Evolutionary conservation across 2,888 invertebrate genomes (phyloP).

Genomic region (Limnephilus marmoratus): DNA sequence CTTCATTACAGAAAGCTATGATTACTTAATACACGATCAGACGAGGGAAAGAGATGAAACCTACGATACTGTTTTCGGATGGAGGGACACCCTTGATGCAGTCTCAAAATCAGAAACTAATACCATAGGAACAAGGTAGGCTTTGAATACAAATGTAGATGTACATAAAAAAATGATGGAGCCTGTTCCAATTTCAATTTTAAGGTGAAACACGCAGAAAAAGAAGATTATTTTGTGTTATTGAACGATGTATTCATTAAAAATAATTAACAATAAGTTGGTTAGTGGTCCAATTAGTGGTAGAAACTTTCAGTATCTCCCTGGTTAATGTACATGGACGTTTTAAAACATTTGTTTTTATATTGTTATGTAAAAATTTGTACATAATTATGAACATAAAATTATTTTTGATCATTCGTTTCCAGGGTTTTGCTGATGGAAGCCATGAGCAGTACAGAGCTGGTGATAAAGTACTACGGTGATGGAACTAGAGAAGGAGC

Average conservation of each 20-base stretch:
- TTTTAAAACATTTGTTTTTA: no score
- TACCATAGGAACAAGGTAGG: neutral
- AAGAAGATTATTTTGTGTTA: no score
- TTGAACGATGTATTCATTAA: no score
- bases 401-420: neutral
- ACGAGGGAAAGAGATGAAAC: conserved; percentile 78
- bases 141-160: neutral
- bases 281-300: no score
- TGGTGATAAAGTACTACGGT: conserved; percentile 77
- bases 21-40: conserved; percentile 77
- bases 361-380: no score
- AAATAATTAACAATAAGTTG: no score
- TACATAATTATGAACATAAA: no score
- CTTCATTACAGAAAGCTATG: conserved; percentile 70
- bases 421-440: conserved; percentile 79
- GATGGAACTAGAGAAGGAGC: conserved; percentile 72
- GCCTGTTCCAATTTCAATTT: neutral
- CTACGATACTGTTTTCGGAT: conserved; percentile 79
- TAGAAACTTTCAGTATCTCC: no score
- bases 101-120: conserved; percentile 69
- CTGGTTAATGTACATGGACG: no score
- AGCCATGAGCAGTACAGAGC: conserved; percentile 76
- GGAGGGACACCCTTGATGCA: conserved; percentile 78
- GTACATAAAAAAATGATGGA: neutral
- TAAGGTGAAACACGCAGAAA: no score